Evolutionary conservation across 1,140 invertebrate genomes (phyloP), one percentile per base, ranked within the genome.

Genomic region (Lepidotrigona ventralis): DNA sequence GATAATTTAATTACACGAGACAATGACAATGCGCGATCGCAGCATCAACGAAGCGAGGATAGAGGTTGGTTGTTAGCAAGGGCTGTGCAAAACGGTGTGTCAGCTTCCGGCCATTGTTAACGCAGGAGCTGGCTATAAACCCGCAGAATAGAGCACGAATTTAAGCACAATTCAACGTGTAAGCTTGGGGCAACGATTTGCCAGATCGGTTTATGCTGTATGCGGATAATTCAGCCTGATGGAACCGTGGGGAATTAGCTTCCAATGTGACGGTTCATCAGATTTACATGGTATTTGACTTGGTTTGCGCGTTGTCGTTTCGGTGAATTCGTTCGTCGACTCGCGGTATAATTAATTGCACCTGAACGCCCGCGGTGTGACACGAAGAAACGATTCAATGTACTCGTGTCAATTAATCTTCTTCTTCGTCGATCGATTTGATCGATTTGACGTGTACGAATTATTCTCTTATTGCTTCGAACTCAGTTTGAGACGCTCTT

Each of bases 61-160:
- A 33, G 39, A 70, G 66, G 26, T 54, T 46, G 58, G 58, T 33
- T n/a, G 33, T 46, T 81, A 79, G 81, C 75, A 56, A 81, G 58
- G 58, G 21, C 39, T 17, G 21, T 56, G 60, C 80, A 77, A 88
- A 87, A 56, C 64, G 74, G 46, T 58, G 60, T 21, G 85, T 81
- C 85, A 88, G 85, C 86, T 84, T 74, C 66, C 77, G 39, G 23
- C 51, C 39, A 85, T 70, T 86, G 76, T 88, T 81, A 79, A 51
- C 66, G 60, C 58, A 58, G 77, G 26, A 76, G 70, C 33, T 54
- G 33, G 33, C 73, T 73, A 72, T 73, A 82, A 75, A 75, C 60
- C 54, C 39, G 56, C 58, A 76, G 71, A 81, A 79, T 87, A 60
- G 66, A 71, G 64, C 51, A 17, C 29, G 60, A 53, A 68, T 81